phyloP scores from a whole-genome alignment of 2,797 vertebrate species.

The Oreochromis mossambicus region DNA sequence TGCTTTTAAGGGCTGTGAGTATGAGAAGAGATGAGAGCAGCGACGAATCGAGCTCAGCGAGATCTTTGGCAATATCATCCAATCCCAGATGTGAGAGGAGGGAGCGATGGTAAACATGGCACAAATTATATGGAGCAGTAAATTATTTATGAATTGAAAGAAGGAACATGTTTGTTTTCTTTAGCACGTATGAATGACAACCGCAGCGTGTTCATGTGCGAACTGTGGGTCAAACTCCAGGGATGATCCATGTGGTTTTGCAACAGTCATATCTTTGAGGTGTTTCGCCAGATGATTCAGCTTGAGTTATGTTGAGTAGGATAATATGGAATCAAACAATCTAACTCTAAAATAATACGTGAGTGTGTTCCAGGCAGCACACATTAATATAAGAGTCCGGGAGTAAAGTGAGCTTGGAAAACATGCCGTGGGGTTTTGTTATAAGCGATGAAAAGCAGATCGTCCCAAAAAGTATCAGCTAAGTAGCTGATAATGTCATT shows the following conservation, averaged over 20 bases:
- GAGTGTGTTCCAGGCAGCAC: not conserved
- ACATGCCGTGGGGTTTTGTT: not conserved
- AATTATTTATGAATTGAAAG: constrained; percentile 28
- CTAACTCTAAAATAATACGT: not conserved
- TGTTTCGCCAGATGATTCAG: not conserved
- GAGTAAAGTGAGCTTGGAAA: constrained; percentile 8
- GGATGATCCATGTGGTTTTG: not conserved
- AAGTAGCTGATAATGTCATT: constrained; percentile 62
- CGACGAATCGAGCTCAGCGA: constrained; percentile 24
- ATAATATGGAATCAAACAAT: constrained; percentile 13
- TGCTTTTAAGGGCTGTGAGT: constrained; percentile 35
- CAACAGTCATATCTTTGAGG: not conserved
- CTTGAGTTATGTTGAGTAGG: not conserved
- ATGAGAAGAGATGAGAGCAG: constrained; percentile 37
- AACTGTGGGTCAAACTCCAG: not conserved
- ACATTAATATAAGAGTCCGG: not conserved
- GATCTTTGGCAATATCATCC: constrained; percentile 23
- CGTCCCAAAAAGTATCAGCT: constrained; percentile 30
- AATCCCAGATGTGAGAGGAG: constrained; percentile 37
- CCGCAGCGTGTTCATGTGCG: not conserved
- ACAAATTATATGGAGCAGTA: constrained; percentile 21
- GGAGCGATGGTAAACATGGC: constrained; percentile 2
- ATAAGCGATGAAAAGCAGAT: constrained; percentile 41
- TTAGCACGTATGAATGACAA: constrained; percentile 5
- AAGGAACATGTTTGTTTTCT: constrained; percentile 35